Conservation (phyloP, 2,113 vertebrate species). For the Condylura cristata region DNA sequence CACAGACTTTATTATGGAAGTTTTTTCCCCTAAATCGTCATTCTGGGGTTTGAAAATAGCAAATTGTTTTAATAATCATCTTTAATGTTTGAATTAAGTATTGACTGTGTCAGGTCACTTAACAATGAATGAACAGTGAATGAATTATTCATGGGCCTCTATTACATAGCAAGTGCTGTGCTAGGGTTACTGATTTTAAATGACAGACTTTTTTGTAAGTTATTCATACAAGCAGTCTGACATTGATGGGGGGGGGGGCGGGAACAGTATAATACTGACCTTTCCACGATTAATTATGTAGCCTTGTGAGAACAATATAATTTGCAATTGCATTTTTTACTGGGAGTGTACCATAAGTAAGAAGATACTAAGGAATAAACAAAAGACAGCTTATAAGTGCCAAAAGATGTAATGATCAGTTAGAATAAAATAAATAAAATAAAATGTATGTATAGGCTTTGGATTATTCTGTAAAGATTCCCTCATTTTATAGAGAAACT, state of each 20-base stretch:
- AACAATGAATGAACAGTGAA: not conserved
- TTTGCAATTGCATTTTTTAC: constrained; percentile 22
- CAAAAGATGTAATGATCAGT: not conserved
- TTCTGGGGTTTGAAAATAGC: not conserved
- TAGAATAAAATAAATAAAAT: too few relatives aligned
- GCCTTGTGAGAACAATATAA: not conserved
- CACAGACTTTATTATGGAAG: not conserved
- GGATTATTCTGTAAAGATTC: not conserved
- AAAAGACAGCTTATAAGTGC: not conserved
- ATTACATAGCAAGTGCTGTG: not conserved
- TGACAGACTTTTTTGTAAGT: not conserved
- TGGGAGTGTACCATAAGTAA: not conserved
- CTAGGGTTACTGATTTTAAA: constrained; percentile 6
- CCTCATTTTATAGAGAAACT: constrained; percentile 1
- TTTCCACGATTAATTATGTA: constrained; percentile 31
- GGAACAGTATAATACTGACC: not conserved
- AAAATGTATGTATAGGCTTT: constrained; percentile 5
- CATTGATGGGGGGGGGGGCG: not conserved
- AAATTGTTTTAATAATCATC: constrained; percentile 31
- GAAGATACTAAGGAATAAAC: not conserved
- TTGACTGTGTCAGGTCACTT: not conserved
- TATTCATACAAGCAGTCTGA: not conserved
- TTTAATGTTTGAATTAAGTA: constrained; percentile 44
- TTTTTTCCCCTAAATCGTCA: not conserved
- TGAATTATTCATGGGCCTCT: not conserved